These are phyloP conservation scores for Sylvia borin DNA, from an alignment of 2,797 vertebrate species.

Conservation along the genomic window DNA sequence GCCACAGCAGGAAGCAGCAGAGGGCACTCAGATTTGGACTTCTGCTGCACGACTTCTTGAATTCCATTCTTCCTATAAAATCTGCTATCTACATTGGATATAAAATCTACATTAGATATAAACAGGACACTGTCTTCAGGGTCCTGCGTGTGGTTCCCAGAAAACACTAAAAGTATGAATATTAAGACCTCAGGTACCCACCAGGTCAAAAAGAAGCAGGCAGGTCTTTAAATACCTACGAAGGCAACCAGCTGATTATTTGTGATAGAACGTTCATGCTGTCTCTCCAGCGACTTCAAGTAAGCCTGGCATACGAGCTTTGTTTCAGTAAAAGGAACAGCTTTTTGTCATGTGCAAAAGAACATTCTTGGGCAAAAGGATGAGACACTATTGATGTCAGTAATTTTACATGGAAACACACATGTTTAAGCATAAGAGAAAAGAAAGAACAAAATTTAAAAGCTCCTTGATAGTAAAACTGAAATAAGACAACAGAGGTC, in stretches of 20 bases:
- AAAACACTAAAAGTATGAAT: neutral
- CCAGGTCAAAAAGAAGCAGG: neutral
- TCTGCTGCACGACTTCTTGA: neutral
- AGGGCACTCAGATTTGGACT: neutral
- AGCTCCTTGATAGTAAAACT: neutral
- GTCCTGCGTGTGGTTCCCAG: neutral
- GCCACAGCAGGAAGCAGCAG: neutral
- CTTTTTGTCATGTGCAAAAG: neutral
- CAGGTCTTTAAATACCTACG: accelerated
- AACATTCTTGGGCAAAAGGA: neutral
- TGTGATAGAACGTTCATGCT: neutral
- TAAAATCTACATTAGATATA: neutral
- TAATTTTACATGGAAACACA: neutral
- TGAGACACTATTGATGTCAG: neutral
- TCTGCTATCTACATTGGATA: neutral
- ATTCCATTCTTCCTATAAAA: neutral
- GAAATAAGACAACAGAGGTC: neutral
- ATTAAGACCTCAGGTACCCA: neutral
- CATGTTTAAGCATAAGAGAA: neutral
- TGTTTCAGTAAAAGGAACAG: neutral
- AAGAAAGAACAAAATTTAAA: neutral
- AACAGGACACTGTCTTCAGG: neutral
- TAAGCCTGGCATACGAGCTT: neutral
- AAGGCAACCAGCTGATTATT: neutral
- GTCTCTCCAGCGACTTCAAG: neutral